Conservation (phyloP, 2,888 invertebrate genomes). For the Enchytraeus crypticus region DNA sequence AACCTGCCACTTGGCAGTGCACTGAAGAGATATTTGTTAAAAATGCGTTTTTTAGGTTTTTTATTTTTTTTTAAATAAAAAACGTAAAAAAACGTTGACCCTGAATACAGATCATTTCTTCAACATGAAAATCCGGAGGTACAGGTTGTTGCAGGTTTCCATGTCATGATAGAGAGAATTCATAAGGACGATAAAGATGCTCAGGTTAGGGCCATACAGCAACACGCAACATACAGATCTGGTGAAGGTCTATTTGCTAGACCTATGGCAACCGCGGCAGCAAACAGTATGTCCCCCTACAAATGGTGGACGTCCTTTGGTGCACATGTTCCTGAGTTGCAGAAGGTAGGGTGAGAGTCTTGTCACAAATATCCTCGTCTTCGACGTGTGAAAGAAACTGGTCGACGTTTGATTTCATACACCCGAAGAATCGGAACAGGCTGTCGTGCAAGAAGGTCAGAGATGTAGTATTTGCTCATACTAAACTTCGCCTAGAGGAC, state of each 20-base stretch:
- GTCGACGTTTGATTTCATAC: background rate
- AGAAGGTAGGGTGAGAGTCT: too few species aligned
- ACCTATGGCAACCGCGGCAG: background rate
- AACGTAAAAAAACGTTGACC: too few species aligned
- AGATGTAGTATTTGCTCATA: too few species aligned
- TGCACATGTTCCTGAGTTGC: background rate
- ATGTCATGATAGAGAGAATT: background rate
- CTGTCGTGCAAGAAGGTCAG: too few species aligned
- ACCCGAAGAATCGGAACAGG: background rate
- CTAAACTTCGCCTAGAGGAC: too few species aligned
- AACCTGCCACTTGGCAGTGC: too few species aligned
- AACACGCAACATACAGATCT: background rate
- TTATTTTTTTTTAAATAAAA: too few species aligned
- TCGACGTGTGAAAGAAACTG: background rate
- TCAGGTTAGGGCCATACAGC: background rate
- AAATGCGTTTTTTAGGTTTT: too few species aligned
- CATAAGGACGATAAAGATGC: background rate
- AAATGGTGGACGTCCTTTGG: background rate
- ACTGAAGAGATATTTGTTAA: too few species aligned
- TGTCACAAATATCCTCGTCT: too few species aligned
- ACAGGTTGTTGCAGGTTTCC: background rate
- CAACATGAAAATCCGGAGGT: background rate
- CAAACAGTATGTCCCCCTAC: background rate
- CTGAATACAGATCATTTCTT: background rate
- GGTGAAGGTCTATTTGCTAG: background rate